phyloP scores from a whole-genome alignment of 64 coral and sea anemone species.

The Montipora sp. region DNA sequence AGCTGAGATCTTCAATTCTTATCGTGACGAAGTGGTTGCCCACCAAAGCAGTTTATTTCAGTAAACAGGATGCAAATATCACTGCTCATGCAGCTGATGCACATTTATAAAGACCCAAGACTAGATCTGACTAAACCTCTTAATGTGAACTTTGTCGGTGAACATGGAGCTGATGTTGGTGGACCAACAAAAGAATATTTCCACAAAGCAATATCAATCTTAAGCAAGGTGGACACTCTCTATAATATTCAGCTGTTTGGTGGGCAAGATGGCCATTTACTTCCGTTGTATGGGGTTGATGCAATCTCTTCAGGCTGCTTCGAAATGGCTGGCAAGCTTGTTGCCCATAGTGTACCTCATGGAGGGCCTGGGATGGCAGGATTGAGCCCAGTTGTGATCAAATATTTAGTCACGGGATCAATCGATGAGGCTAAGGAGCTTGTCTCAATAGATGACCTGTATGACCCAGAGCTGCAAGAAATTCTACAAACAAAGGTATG shows the following conservation, averaged over 20 bases:
- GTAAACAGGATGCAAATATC: conserved; percentile 77
- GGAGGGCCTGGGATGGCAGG: conserved; percentile 59
- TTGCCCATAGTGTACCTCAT: conserved; percentile 60
- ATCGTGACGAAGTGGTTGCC: conserved; percentile 3
- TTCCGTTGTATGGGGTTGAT: conserved; percentile 69
- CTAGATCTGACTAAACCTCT: conserved; percentile 46
- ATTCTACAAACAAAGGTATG: not conserved
- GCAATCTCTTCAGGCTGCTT: conserved; percentile 62
- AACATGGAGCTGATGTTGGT: conserved; percentile 67
- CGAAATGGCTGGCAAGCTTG: conserved; percentile 66
- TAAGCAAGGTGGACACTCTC: conserved; percentile 51
- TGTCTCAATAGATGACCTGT: not conserved
- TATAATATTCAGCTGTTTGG: conserved; percentile 81
- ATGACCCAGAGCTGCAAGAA: not conserved
- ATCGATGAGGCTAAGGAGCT: conserved; percentile 20
- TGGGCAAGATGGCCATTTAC: conserved; percentile 43
- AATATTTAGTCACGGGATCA: conserved; percentile 21
- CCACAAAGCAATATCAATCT: conserved; percentile 22
- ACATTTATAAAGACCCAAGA: conserved; percentile 58
- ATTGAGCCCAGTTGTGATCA: conserved; percentile 45
- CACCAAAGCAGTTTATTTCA: conserved; percentile 30
- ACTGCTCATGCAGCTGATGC: conserved; percentile 57
- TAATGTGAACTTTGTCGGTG: conserved; percentile 66
- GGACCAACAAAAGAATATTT: conserved; percentile 80
- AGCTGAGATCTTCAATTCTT: conserved; percentile 13